phyloP scores from a whole-genome alignment of 2,797 vertebrate genomes.

The Artibeus jamaicensis region DNA sequence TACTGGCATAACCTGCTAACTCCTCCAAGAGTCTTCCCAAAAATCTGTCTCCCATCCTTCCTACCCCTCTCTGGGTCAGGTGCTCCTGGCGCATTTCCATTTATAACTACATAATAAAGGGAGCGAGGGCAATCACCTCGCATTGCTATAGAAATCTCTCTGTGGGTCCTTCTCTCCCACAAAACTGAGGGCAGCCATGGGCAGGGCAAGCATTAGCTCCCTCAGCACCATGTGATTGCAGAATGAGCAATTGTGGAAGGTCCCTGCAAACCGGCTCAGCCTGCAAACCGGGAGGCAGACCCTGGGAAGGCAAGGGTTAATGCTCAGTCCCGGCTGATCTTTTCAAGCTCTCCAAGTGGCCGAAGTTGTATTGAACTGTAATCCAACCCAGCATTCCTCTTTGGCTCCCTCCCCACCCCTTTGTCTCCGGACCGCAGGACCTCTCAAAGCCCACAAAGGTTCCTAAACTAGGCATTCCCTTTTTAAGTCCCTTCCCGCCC shows the following conservation, averaged over 20 bases:
- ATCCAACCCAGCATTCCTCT: neutral
- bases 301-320: neutral
- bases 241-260: rapidly evolving
- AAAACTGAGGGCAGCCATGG: neutral
- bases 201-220: neutral
- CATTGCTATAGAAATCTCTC: neutral
- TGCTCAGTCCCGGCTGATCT: neutral
- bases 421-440: neutral
- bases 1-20: neutral
- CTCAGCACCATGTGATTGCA: neutral
- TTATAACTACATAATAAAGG: neutral
- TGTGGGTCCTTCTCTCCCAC: neutral
- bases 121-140: rapidly evolving
- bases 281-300: neutral
- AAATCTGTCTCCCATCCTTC: neutral
- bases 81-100: neutral
- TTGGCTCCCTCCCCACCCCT: neutral
- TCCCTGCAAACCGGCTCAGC: neutral
- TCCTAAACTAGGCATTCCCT: neutral
- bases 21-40: neutral
- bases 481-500: constrained; percentile 5
- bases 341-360: neutral
- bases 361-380: neutral
- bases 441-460: neutral
- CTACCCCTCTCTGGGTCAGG: neutral